Base-by-base conservation (phyloP, 1,140 invertebrate genomes). In the Cyclargus thomasi region DNA sequence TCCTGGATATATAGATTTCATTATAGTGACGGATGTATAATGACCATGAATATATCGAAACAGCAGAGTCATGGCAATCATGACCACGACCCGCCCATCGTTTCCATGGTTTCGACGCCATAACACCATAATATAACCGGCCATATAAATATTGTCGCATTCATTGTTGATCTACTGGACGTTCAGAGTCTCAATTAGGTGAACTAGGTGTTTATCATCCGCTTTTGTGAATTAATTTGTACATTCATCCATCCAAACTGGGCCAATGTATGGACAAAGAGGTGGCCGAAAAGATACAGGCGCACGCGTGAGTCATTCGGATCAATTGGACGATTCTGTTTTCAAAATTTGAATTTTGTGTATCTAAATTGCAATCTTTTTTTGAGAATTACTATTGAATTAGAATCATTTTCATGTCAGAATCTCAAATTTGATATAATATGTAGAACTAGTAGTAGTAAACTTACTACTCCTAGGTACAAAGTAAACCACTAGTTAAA, bases 251-350 rank as follows among this genome's bases (percentile, higher is more conserved):
- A 65, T 68, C 75, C 75, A 90, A 90, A 75, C 87, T 90, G 88
- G 86, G 88, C 72, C 87, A 89, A 85, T 91, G 88, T 73, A 87
- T 90, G 85, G 82, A 91, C 76, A 91, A 86, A 80, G 72, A 77
- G 59, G 74, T 82, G 35, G 71, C 78, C 66, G 77, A 79, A 71
- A 88, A 89, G 76, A 78, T 81, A 67, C 69, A 77, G 63, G 69
- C 67, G 64, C 72, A 74, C 72, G 74, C 82, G 86, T 84, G 80
- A 83, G 79, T 84, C n/a, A 70, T 73, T 68, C 55, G 35, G 36
- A 64, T 59, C 1, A 20, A 59, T 59, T 59, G 55, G 55, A 20
- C 21, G 8, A 3, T 59, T 59, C 10, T 59, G 10, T 20, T 20
- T 59, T 59, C 20, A 8, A 11, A 11, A 20, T 20, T 20, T 21